Conservation (phyloP, 2,113 vertebrate genomes). For the Bombycilla garrulus region DNA sequence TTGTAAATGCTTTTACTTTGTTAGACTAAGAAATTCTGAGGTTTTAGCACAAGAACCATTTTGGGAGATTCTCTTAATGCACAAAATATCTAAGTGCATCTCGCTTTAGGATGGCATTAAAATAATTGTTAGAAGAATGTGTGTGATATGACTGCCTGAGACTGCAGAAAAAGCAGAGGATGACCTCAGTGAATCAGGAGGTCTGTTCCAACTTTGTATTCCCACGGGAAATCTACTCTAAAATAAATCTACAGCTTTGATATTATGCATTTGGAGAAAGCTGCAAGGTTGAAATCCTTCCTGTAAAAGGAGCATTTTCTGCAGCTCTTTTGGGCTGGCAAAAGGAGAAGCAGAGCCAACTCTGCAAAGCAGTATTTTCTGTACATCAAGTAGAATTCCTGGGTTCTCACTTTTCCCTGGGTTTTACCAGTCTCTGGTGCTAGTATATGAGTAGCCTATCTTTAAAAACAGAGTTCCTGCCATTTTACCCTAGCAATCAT, state of each 20-base stretch:
- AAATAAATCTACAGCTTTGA: background rate
- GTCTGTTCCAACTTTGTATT: background rate
- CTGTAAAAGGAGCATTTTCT: background rate
- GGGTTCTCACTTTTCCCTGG: background rate
- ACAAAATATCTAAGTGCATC: background rate
- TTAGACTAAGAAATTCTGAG: background rate
- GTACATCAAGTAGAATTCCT: accelerated
- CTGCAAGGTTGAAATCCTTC: background rate
- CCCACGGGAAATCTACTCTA: background rate
- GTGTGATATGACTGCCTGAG: background rate
- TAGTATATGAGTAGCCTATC: background rate
- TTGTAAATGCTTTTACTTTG: background rate
- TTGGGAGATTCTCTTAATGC: background rate
- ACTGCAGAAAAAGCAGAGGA: background rate
- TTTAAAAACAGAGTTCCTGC: background rate
- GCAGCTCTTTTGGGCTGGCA: background rate
- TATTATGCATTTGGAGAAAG: background rate
- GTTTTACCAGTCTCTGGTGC: background rate
- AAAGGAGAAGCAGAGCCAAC: background rate
- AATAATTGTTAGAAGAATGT: background rate
- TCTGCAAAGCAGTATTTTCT: background rate
- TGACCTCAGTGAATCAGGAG: background rate
- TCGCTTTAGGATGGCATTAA: background rate
- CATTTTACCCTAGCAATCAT: background rate
- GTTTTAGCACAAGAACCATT: background rate